Conservation (phyloP, 2,888 invertebrate species). For the Idaea biselata region DNA sequence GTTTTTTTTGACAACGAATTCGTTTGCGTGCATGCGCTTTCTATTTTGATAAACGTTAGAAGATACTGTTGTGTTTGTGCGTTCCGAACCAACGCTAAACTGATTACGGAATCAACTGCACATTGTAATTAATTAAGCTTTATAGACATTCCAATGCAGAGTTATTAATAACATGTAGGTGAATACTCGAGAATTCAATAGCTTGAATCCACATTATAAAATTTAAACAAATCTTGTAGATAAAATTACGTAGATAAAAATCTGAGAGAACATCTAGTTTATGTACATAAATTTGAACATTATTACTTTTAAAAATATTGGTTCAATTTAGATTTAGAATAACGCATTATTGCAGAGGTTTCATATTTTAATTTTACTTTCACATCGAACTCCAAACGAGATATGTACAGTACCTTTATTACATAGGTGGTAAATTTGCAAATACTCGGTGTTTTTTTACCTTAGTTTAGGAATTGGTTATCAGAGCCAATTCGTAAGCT, state of each 20-base stretch:
- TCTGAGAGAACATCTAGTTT: slow-evolving; percentile 51
- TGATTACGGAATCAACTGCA: slow-evolving; percentile 40
- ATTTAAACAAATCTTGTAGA: not conserved
- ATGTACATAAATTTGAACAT: slow-evolving; percentile 53
- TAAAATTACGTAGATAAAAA: slow-evolving; percentile 29
- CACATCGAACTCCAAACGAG: not conserved
- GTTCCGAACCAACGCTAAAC: slow-evolving; percentile 11
- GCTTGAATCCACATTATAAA: not conserved
- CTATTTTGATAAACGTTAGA: slow-evolving; percentile 1
- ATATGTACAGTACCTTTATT: not conserved
- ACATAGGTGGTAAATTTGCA: too few relatives aligned
- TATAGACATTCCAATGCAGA: not conserved
- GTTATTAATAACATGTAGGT: not conserved
- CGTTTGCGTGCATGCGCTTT: not conserved
- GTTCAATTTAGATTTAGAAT: slow-evolving; percentile 31
- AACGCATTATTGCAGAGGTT: slow-evolving; percentile 15
- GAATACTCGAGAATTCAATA: not conserved
- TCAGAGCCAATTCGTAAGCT: too few relatives aligned
- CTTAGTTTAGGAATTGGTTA: too few relatives aligned
- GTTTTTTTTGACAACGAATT: slow-evolving; percentile 15
- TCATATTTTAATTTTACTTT: not conserved
- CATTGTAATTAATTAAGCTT: slow-evolving; percentile 11
- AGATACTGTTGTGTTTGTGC: not conserved
- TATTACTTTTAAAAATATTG: slow-evolving; percentile 62
- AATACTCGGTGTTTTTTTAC: too few relatives aligned